These are phyloP conservation scores for Alosa sapidissima DNA, from an alignment of 2,797 vertebrate species.

Conservation along the genomic window DNA sequence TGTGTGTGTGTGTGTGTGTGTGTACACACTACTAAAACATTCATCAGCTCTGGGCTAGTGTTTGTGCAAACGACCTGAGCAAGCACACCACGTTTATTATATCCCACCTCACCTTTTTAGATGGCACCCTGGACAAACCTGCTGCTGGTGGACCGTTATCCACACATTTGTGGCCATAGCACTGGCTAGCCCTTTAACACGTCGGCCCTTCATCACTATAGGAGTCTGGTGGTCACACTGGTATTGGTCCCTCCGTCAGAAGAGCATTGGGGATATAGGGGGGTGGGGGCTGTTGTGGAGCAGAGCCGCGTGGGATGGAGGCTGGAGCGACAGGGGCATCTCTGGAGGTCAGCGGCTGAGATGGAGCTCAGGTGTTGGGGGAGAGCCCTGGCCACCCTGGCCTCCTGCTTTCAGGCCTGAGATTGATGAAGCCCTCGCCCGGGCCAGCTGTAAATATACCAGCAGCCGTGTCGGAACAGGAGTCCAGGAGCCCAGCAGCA, in stretches of 20 bases:
- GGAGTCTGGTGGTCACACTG: neutral
- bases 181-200: neutral
- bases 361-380: conserved; percentile 71
- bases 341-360: conserved; percentile 75
- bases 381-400: conserved; percentile 51
- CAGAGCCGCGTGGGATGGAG: neutral
- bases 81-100: neutral
- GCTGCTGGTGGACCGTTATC: neutral
- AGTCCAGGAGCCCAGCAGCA: conserved; percentile 71
- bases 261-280: neutral
- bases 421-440: conserved; percentile 77
- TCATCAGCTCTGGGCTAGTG: conserved; percentile 12
- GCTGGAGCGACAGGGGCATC: conserved; percentile 36
- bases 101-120: neutral
- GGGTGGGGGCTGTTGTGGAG: neutral
- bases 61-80: conserved; percentile 4
- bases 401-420: conserved; percentile 64
- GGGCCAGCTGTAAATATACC: conserved; percentile 78
- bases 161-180: neutral
- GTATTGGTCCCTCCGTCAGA: neutral
- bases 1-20: conserved; percentile 26
- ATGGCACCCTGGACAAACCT: neutral
- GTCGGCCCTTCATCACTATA: neutral
- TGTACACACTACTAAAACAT: neutral
- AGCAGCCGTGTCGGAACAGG: conserved; percentile 76